Base-by-base conservation (phyloP, 2,888 invertebrate genomes). In the Meganola albula region DNA sequence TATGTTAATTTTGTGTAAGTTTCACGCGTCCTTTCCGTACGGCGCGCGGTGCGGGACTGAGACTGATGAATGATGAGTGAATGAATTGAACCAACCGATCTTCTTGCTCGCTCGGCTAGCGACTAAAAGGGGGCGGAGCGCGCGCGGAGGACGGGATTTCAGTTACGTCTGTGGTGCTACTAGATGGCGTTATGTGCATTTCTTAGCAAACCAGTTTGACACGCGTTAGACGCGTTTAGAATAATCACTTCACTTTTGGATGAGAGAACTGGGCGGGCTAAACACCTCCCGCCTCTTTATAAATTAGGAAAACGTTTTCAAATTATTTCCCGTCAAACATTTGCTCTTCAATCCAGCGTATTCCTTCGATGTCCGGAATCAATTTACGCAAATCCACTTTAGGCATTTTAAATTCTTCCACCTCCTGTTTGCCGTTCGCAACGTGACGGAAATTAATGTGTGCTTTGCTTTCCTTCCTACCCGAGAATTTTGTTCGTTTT, bases 401-500 rank as follows among this genome's bases (percentile, higher is more conserved):
- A 58, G 50, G 61, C 59, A 67, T 74, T 73, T 75, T 63, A 72
- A 72, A 74, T 74, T 77, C 70, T 63, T 63, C 60, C 62, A 63
- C 63, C 52, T 48, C 51, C 62, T 68, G 66, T 71, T 69, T 74
- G 67, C 66, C 53, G 60, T 53, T 53, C 44, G 31, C 49, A 61
- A 73, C 72, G 71, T 63, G 70, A 71, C 65, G 74, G 74, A 79
- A 80, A 82, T 83, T 76, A 75, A 74, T 80, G 79, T 82, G 74
- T 79, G 73, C 79, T 67, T 65, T 72, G 67, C 70, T 63, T 75
- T 72, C 66, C 53, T 57, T 55, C 44, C 31, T 38, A 37, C 46
- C 45, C 48, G 52, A 54, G 52, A 59, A 65, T 64, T 52, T 53
- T 62, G 53, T 47, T 55, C 51, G 48, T 58, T 63, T 63, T 42